Evolutionary conservation across 1,140 invertebrate genomes (phyloP).

Genomic region (Elymnias hypermnestra): DNA sequence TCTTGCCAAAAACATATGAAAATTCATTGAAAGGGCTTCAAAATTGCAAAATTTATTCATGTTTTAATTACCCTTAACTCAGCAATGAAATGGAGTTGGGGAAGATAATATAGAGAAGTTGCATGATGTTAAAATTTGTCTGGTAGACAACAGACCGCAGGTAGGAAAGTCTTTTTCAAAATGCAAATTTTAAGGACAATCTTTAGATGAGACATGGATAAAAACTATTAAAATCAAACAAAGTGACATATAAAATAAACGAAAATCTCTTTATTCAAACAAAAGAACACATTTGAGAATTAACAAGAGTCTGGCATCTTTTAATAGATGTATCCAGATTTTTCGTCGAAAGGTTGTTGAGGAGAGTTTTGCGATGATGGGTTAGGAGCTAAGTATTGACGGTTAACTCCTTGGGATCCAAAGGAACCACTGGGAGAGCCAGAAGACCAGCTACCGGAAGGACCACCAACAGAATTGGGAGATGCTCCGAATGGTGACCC

Average conservation of each 20-base stretch:
- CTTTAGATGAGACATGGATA: no score
- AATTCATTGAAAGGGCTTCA: not conserved
- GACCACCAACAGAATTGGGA: not conserved
- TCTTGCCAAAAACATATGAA: not conserved
- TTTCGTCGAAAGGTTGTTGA: constrained; percentile 58
- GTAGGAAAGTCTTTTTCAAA: no score
- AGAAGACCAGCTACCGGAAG: not conserved
- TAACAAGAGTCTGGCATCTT: constrained; percentile 1
- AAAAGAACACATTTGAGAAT: constrained; percentile 23
- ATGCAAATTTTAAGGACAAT: no score
- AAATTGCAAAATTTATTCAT: not conserved
- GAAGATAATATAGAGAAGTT: no score
- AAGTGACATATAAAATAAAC: not conserved
- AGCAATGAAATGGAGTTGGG: no score
- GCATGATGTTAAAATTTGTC: no score
- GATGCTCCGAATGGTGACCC: not conserved
- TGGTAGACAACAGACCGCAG: no score
- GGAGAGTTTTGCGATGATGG: constrained; percentile 37
- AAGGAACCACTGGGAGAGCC: constrained; percentile 7
- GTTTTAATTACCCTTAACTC: no score
- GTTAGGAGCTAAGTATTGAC: constrained; percentile 55
- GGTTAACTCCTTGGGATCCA: constrained; percentile 26
- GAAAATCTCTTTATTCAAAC: constrained; percentile 7
- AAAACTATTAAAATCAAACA: no score
- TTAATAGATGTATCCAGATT: constrained; percentile 62